Base-by-base conservation (phyloP, 2,797 vertebrate genomes). In the Ceryle rudis region DNA sequence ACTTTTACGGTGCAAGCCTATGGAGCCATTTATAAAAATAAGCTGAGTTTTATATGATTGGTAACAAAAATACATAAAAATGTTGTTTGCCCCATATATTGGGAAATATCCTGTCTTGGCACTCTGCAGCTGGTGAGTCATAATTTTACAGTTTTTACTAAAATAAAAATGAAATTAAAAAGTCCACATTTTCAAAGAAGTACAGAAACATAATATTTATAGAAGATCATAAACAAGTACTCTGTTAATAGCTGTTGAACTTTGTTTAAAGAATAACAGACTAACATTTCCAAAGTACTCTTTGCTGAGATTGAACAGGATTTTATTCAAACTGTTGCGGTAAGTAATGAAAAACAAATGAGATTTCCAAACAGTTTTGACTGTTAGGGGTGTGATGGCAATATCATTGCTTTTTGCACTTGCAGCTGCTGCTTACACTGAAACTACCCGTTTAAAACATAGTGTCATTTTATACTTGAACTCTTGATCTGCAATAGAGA, bases 321-420 rank as follows among this genome's bases (percentile, higher is more conserved):
- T 97, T 97, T 97, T 96, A 96, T 97, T 96, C 96, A 95, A 96
- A 95, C 94, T 96, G 93, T 95, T 97, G 95, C 90, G 60, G 95
- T 97, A 96, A 96, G 95, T 97, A 97, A 97, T 97, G 95, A 97
- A 96, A 97, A 97, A 97, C 95, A 97, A 97, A 97, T 95, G 95
- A 96, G 95, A 95, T 89, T 97, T 95, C 92, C 89, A 96, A 97
- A 96, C 94, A 92, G 96, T 97, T 97, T 97, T 97, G 95, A 96
- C 90, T 94, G 86, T 96, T 95, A 95, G 81, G 86, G 94, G 91
- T 95, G 95, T 95, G 93, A 96, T 95, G 94, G 90, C 70, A 92
- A 92, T 95, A 96, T 95, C 94, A 79, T 84, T 94, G 90, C 94
- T 90, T 94, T 95, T 93, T 92, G 75, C 95, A 90, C 94, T 95